Evolutionary conservation across 2,113 vertebrate species (phyloP), one percentile per base, ranked within the genome.

Genomic region (Cebidichthys violaceus): DNA sequence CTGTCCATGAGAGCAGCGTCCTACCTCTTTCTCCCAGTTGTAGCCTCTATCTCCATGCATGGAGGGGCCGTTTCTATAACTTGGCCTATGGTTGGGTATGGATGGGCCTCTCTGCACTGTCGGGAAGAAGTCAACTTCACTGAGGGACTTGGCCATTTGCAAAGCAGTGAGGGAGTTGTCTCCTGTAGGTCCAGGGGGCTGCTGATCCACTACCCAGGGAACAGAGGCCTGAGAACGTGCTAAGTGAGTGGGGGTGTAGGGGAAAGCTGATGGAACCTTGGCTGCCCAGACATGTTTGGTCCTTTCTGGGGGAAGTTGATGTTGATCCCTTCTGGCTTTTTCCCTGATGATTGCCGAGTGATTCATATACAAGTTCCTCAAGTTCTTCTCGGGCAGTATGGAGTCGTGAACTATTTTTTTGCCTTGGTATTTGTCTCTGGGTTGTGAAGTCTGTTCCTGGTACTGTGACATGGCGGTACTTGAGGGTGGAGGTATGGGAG

Each of bases 131-230:
- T 95, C 95, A 35, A 93, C 93, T 78, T 95, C 95, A 35, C 96
- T 96, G 81, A 93, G 94, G 9, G 91, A 93, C 69, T 95, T 94
- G 72, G 95, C 96, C 22, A 91, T 95, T 20, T 87, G 95, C 86
- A 96, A 89, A 9, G 94, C 95, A 0, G 95, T 96, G 71, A 94
- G 94, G 0, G 95, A 96, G 90, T 95, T 86, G 92, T 96, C 96
- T 0, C 96, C 95, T n/a, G 37, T 77, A 5, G 86, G 83, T 7
- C 75, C 85, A 9, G 82, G 75, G 0, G 64, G 75, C 45, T 88
- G 91, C 55, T 81, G 89, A 37, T 93, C 88, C 59, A 78, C 72
- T 4, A 81, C 41, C 95, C 95, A 95, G 70, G 94, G 83, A 43
- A 15, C 88, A 10, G 88, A 75, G 2, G 66, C 45, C 54, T 90